Conservation (phyloP, 2,888 invertebrate genomes). For the Heliconius cydno region DNA sequence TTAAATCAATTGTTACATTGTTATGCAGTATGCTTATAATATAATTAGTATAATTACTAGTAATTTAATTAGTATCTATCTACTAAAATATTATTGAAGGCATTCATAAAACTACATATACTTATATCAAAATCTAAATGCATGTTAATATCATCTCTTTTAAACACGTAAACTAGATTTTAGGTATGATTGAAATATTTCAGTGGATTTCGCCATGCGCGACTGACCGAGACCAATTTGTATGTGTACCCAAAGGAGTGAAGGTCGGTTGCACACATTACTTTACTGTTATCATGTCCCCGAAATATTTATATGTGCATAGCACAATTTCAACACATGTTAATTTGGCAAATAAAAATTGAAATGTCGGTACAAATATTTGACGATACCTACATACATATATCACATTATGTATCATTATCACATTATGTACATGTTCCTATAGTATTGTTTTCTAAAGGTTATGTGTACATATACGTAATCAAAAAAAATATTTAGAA, state of each 20-base stretch:
- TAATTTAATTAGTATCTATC: too few species aligned
- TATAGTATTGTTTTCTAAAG: too few species aligned
- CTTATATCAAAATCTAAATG: neutral
- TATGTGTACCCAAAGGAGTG: constrained; percentile 29
- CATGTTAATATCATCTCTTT: neutral
- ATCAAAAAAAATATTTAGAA: too few species aligned
- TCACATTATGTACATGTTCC: too few species aligned
- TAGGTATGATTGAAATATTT: constrained; percentile 4
- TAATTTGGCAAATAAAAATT: constrained; percentile 7
- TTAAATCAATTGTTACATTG: too few species aligned
- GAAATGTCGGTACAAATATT: neutral
- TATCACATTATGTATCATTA: too few species aligned
- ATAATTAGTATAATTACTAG: too few species aligned
- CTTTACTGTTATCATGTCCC: constrained; percentile 35
- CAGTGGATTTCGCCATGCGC: constrained; percentile 18
- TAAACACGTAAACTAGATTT: neutral
- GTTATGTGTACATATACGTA: too few species aligned
- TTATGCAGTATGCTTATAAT: too few species aligned
- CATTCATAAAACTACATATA: too few species aligned
- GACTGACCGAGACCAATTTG: constrained; percentile 30
- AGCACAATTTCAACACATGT: neutral
- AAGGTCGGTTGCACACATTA: constrained; percentile 26
- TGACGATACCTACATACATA: neutral
- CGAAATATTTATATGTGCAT: constrained; percentile 17
- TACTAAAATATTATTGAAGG: too few species aligned